A percentile compares a stretch with the other conserved stretches of the same genome.
Conservation (phyloP, 2,113 vertebrate genomes). For the Mormoops blainvillei region DNA sequence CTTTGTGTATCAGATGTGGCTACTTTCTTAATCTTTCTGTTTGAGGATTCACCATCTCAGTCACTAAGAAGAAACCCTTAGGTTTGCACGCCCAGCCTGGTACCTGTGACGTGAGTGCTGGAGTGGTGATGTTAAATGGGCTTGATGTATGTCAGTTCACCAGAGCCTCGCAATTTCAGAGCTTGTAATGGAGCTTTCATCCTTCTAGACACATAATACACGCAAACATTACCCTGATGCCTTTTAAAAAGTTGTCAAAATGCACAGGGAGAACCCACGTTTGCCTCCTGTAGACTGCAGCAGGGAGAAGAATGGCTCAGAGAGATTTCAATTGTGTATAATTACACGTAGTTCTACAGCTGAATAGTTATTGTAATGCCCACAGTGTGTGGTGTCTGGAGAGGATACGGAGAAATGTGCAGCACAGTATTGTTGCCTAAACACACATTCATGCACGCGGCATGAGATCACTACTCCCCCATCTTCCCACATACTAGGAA, state of each 20-base stretch:
- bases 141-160: slow-evolving; percentile 13
- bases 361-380: slow-evolving; percentile 3
- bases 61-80: background rate
- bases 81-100: background rate
- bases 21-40: background rate
- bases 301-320: background rate
- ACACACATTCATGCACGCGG: background rate
- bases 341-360: slow-evolving; percentile 29
- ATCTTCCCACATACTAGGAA: background rate
- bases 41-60: background rate
- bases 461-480: background rate
- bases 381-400: background rate
- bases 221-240: slow-evolving; percentile 52
- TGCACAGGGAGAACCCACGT: slow-evolving; percentile 10
- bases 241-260: slow-evolving; percentile 57
- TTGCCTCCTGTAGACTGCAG: slow-evolving; percentile 4
- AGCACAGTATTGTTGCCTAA: background rate
- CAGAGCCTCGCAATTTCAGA: slow-evolving; percentile 33
- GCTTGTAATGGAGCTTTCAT: slow-evolving; percentile 46
- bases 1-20: background rate
- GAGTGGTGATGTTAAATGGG: background rate
- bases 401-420: background rate
- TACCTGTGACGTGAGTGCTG: background rate
- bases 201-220: slow-evolving; percentile 50
- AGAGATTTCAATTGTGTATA: slow-evolving; percentile 48